Evolutionary conservation across 2,797 vertebrate species (phyloP), one percentile per base, ranked within the genome.

Genomic region (Crocodylus rhombifer): DNA sequence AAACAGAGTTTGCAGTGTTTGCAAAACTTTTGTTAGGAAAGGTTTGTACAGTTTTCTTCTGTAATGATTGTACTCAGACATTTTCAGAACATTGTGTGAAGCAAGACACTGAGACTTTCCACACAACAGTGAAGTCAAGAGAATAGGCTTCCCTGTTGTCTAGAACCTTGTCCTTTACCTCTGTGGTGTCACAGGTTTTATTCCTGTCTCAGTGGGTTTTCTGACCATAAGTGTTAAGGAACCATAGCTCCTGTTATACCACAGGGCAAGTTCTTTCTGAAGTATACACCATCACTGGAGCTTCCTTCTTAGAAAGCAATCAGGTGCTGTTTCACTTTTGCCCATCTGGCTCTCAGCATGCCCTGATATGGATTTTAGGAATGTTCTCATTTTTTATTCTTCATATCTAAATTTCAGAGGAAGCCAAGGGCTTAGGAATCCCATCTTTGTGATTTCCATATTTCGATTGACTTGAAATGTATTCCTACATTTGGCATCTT

Each of bases 401-500:
- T 95, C n/a, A 80, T 56, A 7, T 56, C 55, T 85, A 67, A 33
- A 83, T 14, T 18, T 92, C 63, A 82, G 56, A 87, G 36, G 84
- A 93, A 80, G 71, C 5, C 71, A 20, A 90, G n/a, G 18, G 16
- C 9, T 30, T 30, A 30, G 30, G 30, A 30, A 30, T 30, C 30
- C 30, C 30, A 30, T 30, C 30, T 30, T 30, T 30, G 30, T 30
- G 30, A 30, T 30, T 30, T 30, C 30, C 30, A 30, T 71, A 26
- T 77, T 85, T 76, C 74, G 11, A 5, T 87, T 91, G 67, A 36
- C 81, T 93, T 93, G 77, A 75, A 76, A 61, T 16, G 15, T 91
- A 75, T 4, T 80, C 21, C 4, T 81, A 56, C 76, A 61, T 4
- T 85, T 92, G 33, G 63, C 51, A 80, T 3, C 63, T 80, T 87